phyloP scores from a whole-genome alignment of 92 coral and sea anemone genomes.

The Parazoanthus atlanticus region DNA sequence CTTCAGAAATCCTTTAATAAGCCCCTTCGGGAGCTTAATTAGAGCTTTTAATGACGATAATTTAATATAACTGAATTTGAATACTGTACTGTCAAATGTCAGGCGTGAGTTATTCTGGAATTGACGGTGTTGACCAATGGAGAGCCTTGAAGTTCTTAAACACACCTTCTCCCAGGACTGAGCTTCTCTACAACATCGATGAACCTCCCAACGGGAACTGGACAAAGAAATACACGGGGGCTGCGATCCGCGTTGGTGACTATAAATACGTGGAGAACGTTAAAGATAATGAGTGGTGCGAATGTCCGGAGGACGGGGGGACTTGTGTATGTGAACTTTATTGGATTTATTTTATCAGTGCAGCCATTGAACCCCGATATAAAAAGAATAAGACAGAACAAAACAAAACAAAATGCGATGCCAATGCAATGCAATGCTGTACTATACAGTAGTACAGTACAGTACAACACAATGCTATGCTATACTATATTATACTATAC shows the following conservation, averaged over 20 bases:
- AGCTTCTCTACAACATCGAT: slow-evolving; percentile 18
- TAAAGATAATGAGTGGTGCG: not conserved
- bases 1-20: too few relatives aligned
- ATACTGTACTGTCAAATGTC: not conserved
- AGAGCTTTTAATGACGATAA: too few relatives aligned
- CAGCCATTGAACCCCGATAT: too few relatives aligned
- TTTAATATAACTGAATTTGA: not conserved
- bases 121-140: slow-evolving; percentile 24
- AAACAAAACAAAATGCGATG: too few relatives aligned
- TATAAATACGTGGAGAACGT: slow-evolving; percentile 12
- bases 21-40: too few relatives aligned
- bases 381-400: too few relatives aligned
- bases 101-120: slow-evolving; percentile 19
- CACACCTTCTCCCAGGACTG: slow-evolving; percentile 2
- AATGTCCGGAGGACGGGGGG: slow-evolving; percentile 25
- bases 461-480: too few relatives aligned
- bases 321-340: not conserved
- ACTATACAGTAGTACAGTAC: too few relatives aligned
- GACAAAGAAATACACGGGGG: not conserved
- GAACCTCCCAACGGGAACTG: not conserved
- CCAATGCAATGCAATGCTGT: too few relatives aligned
- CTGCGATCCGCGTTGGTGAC: slow-evolving; percentile 16
- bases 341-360: too few relatives aligned
- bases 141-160: not conserved
- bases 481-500: too few relatives aligned